These are phyloP conservation scores for Leptura quadrifasciata DNA, from an alignment of 2,888 invertebrate species.

Conservation along the genomic window DNA sequence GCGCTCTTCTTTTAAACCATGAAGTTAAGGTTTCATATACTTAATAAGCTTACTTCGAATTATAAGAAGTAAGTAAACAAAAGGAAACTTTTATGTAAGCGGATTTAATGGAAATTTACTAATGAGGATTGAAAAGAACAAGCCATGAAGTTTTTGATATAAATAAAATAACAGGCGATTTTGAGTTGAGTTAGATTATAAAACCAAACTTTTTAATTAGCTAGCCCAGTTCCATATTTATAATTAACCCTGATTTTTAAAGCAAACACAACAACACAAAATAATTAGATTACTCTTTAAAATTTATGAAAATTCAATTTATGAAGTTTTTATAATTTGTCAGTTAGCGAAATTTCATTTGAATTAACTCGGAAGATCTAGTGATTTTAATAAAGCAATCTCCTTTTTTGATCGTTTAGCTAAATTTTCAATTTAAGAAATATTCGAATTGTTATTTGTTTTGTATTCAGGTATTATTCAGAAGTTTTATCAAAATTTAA, in stretches of 20 bases:
- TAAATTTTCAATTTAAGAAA: too few species aligned
- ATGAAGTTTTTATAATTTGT: constrained; percentile 15
- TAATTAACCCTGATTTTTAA: constrained; percentile 24
- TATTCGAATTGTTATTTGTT: too few species aligned
- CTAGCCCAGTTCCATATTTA: constrained; percentile 10
- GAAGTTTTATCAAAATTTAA: too few species aligned
- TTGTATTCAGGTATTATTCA: too few species aligned
- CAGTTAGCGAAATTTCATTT: constrained; percentile 12
- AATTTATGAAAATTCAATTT: constrained; percentile 10
- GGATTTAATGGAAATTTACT: constrained; percentile 17
- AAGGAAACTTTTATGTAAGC: constrained; percentile 20
- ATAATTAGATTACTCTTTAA: constrained; percentile 28
- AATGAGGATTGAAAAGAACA: constrained; percentile 29
- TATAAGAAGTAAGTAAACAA: constrained; percentile 28
- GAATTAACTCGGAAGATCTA: background rate
- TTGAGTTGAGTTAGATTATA: constrained; percentile 19
- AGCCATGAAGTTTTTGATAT: constrained; percentile 16
- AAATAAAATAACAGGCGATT: constrained; percentile 8
- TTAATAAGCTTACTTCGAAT: constrained; percentile 21
- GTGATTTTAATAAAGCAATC: constrained; percentile 13
- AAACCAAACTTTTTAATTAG: constrained; percentile 28
- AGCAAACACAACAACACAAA: constrained; percentile 3
- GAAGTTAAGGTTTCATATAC: background rate
- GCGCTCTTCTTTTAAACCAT: background rate
- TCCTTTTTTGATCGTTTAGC: background rate